Evolutionary conservation across 1,140 invertebrate species (phyloP).

Genomic region (Semibalanus balanoides): DNA sequence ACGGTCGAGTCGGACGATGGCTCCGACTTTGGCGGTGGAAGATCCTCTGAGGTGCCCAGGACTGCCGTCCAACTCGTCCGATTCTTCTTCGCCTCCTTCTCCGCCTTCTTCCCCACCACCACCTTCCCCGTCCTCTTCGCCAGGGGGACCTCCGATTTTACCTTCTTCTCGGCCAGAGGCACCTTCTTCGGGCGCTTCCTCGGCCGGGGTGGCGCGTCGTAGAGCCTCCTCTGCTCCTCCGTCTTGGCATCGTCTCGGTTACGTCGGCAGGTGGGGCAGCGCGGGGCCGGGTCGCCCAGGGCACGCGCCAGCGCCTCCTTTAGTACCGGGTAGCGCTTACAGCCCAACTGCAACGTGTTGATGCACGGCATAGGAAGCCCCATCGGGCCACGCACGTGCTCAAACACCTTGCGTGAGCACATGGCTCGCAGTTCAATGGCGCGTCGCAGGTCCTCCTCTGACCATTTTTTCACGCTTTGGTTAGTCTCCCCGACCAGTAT

Average conservation of each 20-base stretch:
- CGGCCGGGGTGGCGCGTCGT: no score
- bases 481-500: not conserved
- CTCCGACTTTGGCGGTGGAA: no score
- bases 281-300: not conserved
- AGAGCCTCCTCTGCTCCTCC: not conserved
- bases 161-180: no score
- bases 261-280: not conserved
- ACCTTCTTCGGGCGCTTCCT: no score
- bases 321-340: not conserved
- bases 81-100: no score
- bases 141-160: no score
- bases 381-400: not conserved
- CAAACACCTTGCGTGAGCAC: not conserved
- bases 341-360: not conserved
- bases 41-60: no score
- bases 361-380: not conserved
- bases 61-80: no score
- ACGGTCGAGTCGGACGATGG: no score
- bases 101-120: no score
- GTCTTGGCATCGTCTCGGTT: not conserved
- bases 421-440: not conserved
- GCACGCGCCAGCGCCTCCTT: not conserved
- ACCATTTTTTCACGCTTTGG: not conserved
- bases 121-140: no score
- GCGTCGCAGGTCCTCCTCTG: not conserved